phyloP scores from a whole-genome alignment of 2,888 invertebrate species.

The Drosophila pegasa region DNA sequence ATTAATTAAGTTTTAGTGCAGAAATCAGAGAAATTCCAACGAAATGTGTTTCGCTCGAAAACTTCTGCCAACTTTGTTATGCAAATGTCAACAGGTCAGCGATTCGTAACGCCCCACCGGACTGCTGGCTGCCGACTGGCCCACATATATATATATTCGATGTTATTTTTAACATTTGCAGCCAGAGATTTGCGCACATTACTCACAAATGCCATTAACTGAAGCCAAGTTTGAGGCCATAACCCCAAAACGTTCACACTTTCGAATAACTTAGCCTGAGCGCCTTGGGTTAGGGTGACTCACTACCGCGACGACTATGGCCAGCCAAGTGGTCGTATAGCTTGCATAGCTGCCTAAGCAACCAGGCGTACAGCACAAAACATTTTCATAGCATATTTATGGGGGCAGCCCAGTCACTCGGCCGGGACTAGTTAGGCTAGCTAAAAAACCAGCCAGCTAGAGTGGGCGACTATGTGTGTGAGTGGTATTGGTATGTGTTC shows the following conservation, averaged over 20 bases:
- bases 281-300: conserved; percentile 57
- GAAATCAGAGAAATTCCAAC: conserved; percentile 45
- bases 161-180: conserved; percentile 65
- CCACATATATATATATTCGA: conserved; percentile 15
- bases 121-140: not conserved
- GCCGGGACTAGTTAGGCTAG: conserved; percentile 25
- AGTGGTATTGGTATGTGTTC: conserved; percentile 10
- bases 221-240: conserved; percentile 45
- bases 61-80: conserved; percentile 40
- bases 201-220: conserved; percentile 71
- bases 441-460: conserved; percentile 15
- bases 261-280: conserved; percentile 43
- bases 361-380: conserved; percentile 61
- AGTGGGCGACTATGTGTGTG: conserved; percentile 15
- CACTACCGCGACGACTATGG: conserved; percentile 25
- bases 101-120: conserved; percentile 10
- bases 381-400: conserved; percentile 72
- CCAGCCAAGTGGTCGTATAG: not conserved
- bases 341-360: conserved; percentile 18
- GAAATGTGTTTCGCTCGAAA: conserved; percentile 37
- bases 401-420: conserved; percentile 49
- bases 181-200: conserved; percentile 66
- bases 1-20: conserved; percentile 66
- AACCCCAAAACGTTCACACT: conserved; percentile 33
- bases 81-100: conserved; percentile 78